Conservation (phyloP, 2,113 vertebrate genomes). For the Ictalurus furcatus region DNA sequence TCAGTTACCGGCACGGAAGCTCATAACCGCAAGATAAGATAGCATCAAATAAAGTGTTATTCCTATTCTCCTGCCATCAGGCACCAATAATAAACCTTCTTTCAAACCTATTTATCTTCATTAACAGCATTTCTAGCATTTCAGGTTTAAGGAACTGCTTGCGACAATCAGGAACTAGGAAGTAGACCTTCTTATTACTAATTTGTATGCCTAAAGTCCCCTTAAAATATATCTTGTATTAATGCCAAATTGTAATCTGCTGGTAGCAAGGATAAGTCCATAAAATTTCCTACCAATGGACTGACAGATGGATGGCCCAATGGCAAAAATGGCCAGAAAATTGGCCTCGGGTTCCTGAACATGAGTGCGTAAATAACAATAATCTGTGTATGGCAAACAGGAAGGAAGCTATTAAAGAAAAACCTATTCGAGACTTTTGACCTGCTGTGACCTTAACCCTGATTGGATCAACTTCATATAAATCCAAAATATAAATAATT, state of each 20-base stretch:
- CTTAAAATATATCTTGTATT: not conserved
- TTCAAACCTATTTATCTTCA: not conserved
- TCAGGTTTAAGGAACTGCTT: not conserved
- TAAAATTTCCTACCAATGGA: not conserved
- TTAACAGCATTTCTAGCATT: not conserved
- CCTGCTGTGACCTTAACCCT: not conserved
- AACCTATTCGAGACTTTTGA: not conserved
- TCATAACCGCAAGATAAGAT: slow-evolving; percentile 10
- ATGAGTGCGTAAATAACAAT: not conserved
- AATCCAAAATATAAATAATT: too few species aligned
- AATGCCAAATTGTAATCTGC: not conserved
- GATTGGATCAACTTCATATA: too few species aligned
- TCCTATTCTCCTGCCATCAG: not conserved
- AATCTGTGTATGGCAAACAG: not conserved
- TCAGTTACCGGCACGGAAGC: not conserved
- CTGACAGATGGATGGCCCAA: not conserved
- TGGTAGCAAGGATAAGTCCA: not conserved
- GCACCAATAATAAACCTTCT: not conserved
- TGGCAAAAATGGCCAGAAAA: too few species aligned
- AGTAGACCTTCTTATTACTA: not conserved
- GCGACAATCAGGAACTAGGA: too few species aligned
- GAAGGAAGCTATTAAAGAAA: not conserved
- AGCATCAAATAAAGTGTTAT: not conserved
- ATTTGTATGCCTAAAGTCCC: not conserved
- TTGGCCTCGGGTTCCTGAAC: not conserved